Evolutionary conservation across 2,113 vertebrate species (phyloP).

Genomic region (Synchiropus splendidus): DNA sequence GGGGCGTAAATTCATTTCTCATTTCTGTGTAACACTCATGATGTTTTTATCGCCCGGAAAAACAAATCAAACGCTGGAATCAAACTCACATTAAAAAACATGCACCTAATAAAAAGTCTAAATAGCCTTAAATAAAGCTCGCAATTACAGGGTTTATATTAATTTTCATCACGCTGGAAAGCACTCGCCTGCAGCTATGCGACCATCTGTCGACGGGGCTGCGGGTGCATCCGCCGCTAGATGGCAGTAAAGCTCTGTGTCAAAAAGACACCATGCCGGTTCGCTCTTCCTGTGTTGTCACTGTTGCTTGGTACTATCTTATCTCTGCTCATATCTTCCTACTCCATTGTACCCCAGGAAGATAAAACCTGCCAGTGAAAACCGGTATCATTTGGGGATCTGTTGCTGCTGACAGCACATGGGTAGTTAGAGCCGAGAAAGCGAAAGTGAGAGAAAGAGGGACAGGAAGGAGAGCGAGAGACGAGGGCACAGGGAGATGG

Average conservation of each 20-base stretch:
- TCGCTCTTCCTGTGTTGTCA: constrained; percentile 42
- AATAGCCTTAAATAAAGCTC: not conserved
- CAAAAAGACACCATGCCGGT: not conserved
- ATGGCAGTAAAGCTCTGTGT: constrained; percentile 53
- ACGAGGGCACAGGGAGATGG: constrained; percentile 32
- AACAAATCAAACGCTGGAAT: no score
- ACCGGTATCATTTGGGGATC: constrained; percentile 63
- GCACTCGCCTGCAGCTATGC: constrained; percentile 18
- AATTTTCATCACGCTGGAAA: constrained; percentile 22
- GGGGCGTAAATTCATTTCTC: not conserved
- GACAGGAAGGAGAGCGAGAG: constrained; percentile 21
- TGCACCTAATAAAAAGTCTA: not conserved
- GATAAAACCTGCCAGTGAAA: constrained; percentile 59
- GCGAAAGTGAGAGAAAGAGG: constrained; percentile 32
- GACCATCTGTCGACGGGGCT: not conserved
- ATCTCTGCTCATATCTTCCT: constrained; percentile 56
- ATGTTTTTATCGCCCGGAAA: no score
- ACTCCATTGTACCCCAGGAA: constrained; percentile 56
- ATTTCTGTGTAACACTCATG: not conserved
- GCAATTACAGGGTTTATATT: not conserved
- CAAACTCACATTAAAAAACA: no score
- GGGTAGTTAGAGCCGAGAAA: constrained; percentile 53
- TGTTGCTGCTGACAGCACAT: constrained; percentile 60
- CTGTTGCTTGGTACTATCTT: constrained; percentile 51
- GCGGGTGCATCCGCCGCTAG: constrained; percentile 32